These are phyloP conservation scores for Teleogryllus occipitalis DNA, from an alignment of 1,140 invertebrate species.

Conservation along the genomic window DNA sequence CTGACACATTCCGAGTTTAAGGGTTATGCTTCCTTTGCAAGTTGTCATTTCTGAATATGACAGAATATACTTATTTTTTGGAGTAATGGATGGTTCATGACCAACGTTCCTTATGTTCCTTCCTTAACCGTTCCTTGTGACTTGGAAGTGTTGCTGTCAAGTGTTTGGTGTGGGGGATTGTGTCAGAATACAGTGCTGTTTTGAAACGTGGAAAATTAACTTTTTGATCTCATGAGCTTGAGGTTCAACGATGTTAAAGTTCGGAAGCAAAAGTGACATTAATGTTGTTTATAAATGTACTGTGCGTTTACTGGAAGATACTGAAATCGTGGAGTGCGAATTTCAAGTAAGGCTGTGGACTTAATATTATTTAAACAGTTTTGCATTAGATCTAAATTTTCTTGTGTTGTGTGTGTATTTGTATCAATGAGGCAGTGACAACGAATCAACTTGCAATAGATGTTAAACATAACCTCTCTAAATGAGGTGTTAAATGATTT, in stretches of 20 bases:
- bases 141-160: background rate
- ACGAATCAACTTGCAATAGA: too few species aligned
- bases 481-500: too few species aligned
- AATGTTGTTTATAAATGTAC: conserved; percentile 88
- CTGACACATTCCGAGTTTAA: conserved; percentile 15
- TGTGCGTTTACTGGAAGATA: conserved; percentile 86
- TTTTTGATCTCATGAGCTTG: conserved; percentile 11
- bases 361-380: too few species aligned
- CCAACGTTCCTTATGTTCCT: conserved; percentile 9
- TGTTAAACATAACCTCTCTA: too few species aligned
- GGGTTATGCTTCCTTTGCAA: conserved; percentile 11
- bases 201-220: conserved; percentile 13
- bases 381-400: too few species aligned
- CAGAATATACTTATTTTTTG: conserved; percentile 23
- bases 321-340: conserved; percentile 88
- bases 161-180: conserved; percentile 4
- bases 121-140: conserved; percentile 10
- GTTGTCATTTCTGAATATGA: conserved; percentile 23
- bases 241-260: conserved; percentile 52
- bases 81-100: conserved; percentile 18
- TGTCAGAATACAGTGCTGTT: background rate
- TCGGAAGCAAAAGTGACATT: conserved; percentile 72
- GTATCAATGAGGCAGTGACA: too few species aligned
- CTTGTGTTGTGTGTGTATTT: too few species aligned
- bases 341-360: conserved; percentile 67